These are phyloP conservation scores for Allacma fusca DNA, from an alignment of 2,888 invertebrate species.

Conservation along the genomic window DNA sequence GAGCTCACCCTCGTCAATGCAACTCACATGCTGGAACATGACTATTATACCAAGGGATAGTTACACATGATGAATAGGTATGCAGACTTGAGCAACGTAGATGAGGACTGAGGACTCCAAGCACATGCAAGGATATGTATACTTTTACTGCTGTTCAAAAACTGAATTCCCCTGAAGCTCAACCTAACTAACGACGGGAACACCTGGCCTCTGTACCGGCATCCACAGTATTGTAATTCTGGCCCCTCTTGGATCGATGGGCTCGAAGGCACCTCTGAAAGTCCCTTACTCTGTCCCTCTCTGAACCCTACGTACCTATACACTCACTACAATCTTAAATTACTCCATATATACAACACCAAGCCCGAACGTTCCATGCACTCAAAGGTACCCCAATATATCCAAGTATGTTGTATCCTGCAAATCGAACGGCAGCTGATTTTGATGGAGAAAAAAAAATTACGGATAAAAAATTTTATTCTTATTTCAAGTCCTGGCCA, in stretches of 20 bases:
- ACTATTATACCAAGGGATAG: constrained; percentile 25
- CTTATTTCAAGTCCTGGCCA: constrained; percentile 47
- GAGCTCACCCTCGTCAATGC: constrained; percentile 34
- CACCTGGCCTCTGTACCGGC: constrained; percentile 40
- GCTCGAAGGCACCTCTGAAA: constrained; percentile 5
- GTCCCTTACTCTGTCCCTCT: constrained; percentile 26
- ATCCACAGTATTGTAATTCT: constrained; percentile 10
- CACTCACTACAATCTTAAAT: constrained; percentile 19
- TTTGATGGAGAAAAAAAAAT: constrained; percentile 45
- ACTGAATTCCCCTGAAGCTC: constrained; percentile 42
- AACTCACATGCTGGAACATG: neutral
- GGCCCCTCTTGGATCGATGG: constrained; percentile 31
- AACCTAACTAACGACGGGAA: constrained; percentile 22
- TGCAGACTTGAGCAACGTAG: neutral
- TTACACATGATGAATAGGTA: constrained; percentile 7
- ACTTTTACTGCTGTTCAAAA: constrained; percentile 13
- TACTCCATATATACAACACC: neutral
- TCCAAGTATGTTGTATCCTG: neutral
- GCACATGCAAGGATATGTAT: neutral
- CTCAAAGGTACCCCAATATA: neutral
- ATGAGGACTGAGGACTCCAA: neutral
- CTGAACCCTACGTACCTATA: constrained; percentile 18
- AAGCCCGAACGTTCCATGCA: neutral
- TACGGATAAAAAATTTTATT: constrained; percentile 45
- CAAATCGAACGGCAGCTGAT: constrained; percentile 49